Evolutionary conservation across 2,113 vertebrate genomes (phyloP), one percentile per base, ranked within the genome.

Genomic region (Numenius arquata): DNA sequence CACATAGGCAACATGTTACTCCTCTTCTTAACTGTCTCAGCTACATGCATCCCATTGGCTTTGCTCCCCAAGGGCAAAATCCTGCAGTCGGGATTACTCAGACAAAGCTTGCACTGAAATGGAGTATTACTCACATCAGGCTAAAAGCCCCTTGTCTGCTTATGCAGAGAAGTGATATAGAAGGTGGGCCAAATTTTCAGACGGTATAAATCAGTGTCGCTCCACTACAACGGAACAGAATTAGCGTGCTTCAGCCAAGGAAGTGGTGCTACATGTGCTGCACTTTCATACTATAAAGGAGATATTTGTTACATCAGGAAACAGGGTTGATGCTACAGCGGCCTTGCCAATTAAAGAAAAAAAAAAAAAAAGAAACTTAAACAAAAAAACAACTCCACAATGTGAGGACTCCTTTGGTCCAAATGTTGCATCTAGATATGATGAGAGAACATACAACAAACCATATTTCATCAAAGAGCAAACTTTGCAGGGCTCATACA

Each of bases 401-500:
- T 2, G 2, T 40, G 68, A 43, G 53, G 53, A 81, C 50, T 80
- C 61, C 48, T 92, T 72, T 6, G 3, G 72, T 84, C 61, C 55
- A 92, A 84, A 86, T 41, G 34, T 21, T 93, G 34, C 19, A 67
- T 82, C 83, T 82, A 81, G 36, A 87, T 81, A 65, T 45, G 56
- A 92, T 56, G 75, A 92, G 73, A 92, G 66, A 95, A 84, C 55
- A 56, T 52, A 29, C 11, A 95, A 89, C 18, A 95, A 86, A 71
- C 78, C 21, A 14, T 86, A 88, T 68, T 83, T 82, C 85, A 92
- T 89, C 81, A 94, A 96, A 95, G 76, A 93, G 48, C 67, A 92
- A 81, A 88, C 47, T 95, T 55, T 97, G 79, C 66, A 93, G 79
- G 48, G 67, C 91, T 92, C 73, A 94, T 93, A 68, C 62, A 96